These are phyloP conservation scores for Drosophila pseudoobscura DNA, from an alignment of 1,140 invertebrate species.

Conservation along the genomic window DNA sequence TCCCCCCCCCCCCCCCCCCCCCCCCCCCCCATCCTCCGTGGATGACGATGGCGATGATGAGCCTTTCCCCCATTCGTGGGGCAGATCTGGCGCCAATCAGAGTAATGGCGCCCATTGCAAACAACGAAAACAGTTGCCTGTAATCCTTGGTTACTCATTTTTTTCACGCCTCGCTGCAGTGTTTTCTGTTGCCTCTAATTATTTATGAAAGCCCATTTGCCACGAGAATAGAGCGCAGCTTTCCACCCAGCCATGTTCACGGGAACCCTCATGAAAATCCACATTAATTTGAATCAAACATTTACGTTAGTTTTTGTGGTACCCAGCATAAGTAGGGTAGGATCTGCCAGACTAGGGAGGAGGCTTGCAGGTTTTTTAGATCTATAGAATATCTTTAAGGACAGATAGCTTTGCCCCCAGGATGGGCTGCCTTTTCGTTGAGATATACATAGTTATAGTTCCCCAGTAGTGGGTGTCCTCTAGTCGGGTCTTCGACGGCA, in stretches of 20 bases:
- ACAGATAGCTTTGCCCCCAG: too few relatives aligned
- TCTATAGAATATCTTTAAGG: too few relatives aligned
- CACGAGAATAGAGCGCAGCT: constrained; percentile 49
- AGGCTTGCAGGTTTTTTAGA: too few relatives aligned
- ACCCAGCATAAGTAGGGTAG: too few relatives aligned
- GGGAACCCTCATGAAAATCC: neutral
- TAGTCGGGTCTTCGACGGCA: too few relatives aligned
- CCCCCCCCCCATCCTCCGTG: neutral
- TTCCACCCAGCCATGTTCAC: neutral
- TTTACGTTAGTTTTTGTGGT: constrained; percentile 37
- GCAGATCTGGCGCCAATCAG: constrained; percentile 46
- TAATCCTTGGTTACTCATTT: constrained; percentile 79
- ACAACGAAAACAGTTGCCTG: constrained; percentile 77
- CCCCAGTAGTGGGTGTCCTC: too few relatives aligned
- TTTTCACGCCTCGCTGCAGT: constrained; percentile 32
- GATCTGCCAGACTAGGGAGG: too few relatives aligned
- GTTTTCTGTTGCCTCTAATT: constrained; percentile 39
- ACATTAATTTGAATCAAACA: constrained; percentile 49
- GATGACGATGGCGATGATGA: constrained; percentile 47
- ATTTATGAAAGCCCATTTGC: constrained; percentile 77
- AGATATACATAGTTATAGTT: too few relatives aligned
- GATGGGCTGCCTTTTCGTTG: too few relatives aligned
- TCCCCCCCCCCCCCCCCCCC: too few relatives aligned
- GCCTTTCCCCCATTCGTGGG: constrained; percentile 1
- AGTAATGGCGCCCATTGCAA: constrained; percentile 76